A percentile compares a stretch with the other conserved stretches of the same genome.
Conservation (phyloP, 2,888 invertebrate genomes). For the Caenorhabditis afra region DNA sequence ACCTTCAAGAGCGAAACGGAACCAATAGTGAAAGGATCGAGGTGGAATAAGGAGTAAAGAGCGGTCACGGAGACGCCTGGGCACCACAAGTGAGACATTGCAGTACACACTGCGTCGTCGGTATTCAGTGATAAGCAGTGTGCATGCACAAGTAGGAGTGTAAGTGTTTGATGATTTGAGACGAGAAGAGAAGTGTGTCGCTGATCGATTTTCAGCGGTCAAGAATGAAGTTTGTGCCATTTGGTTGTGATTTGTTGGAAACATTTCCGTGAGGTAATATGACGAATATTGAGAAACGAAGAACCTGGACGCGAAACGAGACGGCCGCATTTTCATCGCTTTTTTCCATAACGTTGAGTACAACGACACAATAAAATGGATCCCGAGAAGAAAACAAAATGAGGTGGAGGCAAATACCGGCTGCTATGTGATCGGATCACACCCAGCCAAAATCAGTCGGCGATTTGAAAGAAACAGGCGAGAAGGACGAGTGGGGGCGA, state of each 20-base stretch:
- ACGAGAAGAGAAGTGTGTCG: not conserved
- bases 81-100: conserved; percentile 11
- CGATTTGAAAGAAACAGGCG: conserved; percentile 35
- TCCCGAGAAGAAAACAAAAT: conserved; percentile 20
- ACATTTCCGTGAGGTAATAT: no score
- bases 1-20: not conserved
- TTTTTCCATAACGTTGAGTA: not conserved
- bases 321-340: not conserved
- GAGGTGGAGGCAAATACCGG: conserved; percentile 29
- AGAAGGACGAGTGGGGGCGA: conserved; percentile 13
- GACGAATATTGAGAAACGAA: no score
- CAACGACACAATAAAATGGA: conserved; percentile 14
- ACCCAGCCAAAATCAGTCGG: conserved; percentile 19
- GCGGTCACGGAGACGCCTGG: not conserved
- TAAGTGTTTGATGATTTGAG: conserved; percentile 19
- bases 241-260: not conserved
- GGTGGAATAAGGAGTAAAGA: no score
- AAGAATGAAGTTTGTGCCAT: not conserved
- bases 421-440: conserved; percentile 9
- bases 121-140: conserved; percentile 19
- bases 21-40: not conserved
- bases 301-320: no score
- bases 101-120: conserved; percentile 6
- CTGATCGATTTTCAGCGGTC: conserved; percentile 39
- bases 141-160: conserved; percentile 19